phyloP scores from a whole-genome alignment of 1,140 invertebrate species.

The Chironomus striatipennis region DNA sequence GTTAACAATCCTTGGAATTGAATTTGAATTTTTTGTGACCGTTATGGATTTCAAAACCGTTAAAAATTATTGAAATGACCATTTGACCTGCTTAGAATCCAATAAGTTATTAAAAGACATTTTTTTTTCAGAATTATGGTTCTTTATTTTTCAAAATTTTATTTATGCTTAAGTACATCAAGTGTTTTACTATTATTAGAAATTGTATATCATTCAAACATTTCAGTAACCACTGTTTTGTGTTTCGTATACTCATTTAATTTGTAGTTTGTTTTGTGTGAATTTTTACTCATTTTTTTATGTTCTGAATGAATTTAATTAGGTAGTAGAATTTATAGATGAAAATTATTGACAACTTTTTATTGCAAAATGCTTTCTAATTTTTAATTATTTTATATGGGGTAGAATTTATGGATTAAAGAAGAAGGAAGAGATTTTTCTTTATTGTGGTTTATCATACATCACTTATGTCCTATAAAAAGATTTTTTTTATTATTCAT shows the following conservation, averaged over 20 bases:
- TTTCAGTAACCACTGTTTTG: background rate
- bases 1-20: too few species aligned
- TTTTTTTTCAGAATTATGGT: background rate
- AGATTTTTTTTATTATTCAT: background rate
- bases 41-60: too few species aligned
- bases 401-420: background rate
- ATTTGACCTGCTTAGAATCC: too few species aligned
- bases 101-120: too few species aligned
- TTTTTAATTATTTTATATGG: background rate
- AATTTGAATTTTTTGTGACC: too few species aligned
- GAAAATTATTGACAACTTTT: background rate
- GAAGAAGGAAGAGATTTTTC: background rate
- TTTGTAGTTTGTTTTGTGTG: background rate
- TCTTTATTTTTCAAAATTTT: slow-evolving; percentile 15
- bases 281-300: background rate
- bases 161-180: slow-evolving; percentile 2
- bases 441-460: background rate
- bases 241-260: slow-evolving; percentile 4
- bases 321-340: background rate
- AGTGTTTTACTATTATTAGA: slow-evolving; percentile 6
- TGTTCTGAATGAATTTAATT: background rate
- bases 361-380: background rate
- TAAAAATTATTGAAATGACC: too few species aligned
- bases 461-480: background rate
- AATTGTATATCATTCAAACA: slow-evolving; percentile 14